phyloP scores from a whole-genome alignment of 1,140 invertebrate genomes.

The Trialeurodes vaporariorum region DNA sequence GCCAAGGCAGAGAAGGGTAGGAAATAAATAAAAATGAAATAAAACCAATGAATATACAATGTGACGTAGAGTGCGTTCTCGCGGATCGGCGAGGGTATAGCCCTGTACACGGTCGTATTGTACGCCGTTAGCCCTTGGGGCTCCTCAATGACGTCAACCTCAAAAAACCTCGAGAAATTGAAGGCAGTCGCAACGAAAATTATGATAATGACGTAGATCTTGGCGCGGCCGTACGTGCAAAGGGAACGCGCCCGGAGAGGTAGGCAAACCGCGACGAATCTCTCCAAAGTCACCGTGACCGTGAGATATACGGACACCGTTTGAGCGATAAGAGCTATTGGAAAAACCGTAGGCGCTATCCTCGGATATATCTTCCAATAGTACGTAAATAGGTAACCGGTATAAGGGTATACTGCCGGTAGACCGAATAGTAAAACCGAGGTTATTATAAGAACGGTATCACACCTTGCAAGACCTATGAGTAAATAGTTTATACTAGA shows the following conservation, averaged over 20 bases:
- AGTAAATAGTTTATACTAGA: slow-evolving; percentile 89
- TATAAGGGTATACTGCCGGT: slow-evolving; percentile 65
- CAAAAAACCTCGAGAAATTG: slow-evolving; percentile 61
- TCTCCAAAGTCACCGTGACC: slow-evolving; percentile 86
- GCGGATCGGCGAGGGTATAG: slow-evolving; percentile 54
- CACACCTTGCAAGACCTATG: slow-evolving; percentile 79
- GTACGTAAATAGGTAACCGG: slow-evolving; percentile 59
- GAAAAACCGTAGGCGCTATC: slow-evolving; percentile 71
- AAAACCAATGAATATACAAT: slow-evolving; percentile 85
- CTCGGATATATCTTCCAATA: slow-evolving; percentile 67
- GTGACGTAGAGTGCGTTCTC: slow-evolving; percentile 60
- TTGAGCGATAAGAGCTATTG: slow-evolving; percentile 74
- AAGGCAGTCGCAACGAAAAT: slow-evolving; percentile 71
- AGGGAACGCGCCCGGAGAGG: slow-evolving; percentile 74
- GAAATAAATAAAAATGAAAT: slow-evolving; percentile 83
- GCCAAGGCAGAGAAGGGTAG: slow-evolving; percentile 75
- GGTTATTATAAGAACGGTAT: slow-evolving; percentile 75
- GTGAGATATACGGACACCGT: slow-evolving; percentile 92
- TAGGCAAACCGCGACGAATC: slow-evolving; percentile 93
- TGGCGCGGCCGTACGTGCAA: slow-evolving; percentile 80
- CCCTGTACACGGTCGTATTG: slow-evolving; percentile 55
- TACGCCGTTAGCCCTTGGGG: slow-evolving; percentile 24
- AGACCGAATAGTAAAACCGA: slow-evolving; percentile 79
- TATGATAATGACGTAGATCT: slow-evolving; percentile 72
- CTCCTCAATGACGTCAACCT: slow-evolving; percentile 28